phyloP scores from a whole-genome alignment of 1,140 invertebrate genomes.

The Rhysida immarginata region DNA sequence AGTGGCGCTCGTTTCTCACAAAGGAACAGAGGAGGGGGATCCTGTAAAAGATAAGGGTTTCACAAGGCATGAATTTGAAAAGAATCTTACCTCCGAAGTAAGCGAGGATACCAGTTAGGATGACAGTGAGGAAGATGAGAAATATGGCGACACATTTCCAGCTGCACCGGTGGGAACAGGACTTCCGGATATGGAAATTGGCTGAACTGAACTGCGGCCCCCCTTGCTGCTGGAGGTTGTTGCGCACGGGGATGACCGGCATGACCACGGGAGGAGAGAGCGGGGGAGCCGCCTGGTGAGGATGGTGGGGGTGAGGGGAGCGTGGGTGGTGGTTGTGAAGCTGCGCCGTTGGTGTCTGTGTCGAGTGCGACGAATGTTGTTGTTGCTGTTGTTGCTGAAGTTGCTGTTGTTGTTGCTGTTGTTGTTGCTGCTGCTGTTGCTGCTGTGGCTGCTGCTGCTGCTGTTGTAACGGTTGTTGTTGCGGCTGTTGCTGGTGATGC shows the following conservation, averaged over 20 bases:
- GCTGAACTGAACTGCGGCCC: constrained; percentile 36
- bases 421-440: constrained; percentile 17
- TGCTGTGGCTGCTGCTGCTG: too few species aligned
- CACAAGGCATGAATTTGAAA: background rate
- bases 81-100: constrained; percentile 79
- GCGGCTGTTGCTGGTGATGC: too few species aligned
- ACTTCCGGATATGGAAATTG: constrained; percentile 83
- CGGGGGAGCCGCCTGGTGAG: constrained; percentile 29
- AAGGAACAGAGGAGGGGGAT: too few species aligned
- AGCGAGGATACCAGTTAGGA: constrained; percentile 73
- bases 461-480: too few species aligned
- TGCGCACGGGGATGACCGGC: constrained; percentile 37
- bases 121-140: constrained; percentile 71
- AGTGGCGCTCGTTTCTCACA: too few species aligned
- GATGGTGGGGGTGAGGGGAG: constrained; percentile 16
- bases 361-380: background rate
- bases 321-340: background rate
- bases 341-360: background rate
- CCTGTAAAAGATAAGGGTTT: too few species aligned
- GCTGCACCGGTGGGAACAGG: constrained; percentile 76
- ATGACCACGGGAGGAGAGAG: constrained; percentile 36
- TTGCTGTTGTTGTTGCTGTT: constrained; percentile 13
- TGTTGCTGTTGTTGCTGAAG: constrained; percentile 9
- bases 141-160: constrained; percentile 88
- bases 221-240: constrained; percentile 13